Percentiles rank a stretch among this genome's conserved stretches.
These are phyloP conservation scores for Pavo muticus DNA, from an alignment of 2,113 vertebrate genomes.

Conservation along the genomic window DNA sequence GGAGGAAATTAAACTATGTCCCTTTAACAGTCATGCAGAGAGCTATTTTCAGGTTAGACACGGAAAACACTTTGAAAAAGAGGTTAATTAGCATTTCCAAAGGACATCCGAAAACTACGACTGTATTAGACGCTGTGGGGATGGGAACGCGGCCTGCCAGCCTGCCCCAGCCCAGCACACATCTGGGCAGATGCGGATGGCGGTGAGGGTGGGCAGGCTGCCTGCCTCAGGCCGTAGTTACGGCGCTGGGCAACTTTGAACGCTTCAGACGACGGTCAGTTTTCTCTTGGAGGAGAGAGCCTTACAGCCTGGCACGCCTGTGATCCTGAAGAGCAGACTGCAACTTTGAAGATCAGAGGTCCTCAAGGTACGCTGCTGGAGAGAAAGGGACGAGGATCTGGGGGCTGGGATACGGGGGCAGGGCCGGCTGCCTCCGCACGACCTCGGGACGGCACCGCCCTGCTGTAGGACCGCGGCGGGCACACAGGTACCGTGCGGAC, in stretches of 20 bases:
- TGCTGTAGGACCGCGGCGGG: no score
- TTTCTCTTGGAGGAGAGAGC: background rate
- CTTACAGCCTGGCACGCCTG: background rate
- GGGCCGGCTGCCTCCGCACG: background rate
- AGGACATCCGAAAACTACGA: background rate
- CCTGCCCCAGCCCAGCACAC: background rate
- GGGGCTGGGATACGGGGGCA: no score
- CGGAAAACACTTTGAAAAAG: background rate
- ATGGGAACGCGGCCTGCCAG: background rate
- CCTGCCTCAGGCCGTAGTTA: background rate
- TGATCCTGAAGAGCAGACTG: background rate
- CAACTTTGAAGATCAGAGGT: conserved; percentile 4
- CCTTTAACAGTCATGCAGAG: background rate
- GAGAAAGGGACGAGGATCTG: background rate
- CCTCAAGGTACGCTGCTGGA: background rate
- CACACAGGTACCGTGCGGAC: background rate
- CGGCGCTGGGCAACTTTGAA: background rate
- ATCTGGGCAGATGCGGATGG: background rate
- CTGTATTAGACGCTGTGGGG: background rate
- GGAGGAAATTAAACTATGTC: background rate
- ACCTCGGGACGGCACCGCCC: background rate
- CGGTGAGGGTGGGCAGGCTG: background rate
- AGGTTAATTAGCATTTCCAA: background rate
- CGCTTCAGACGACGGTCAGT: background rate
- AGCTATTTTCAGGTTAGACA: background rate